Conservation (phyloP, 2,888 invertebrate genomes). For the Orthosia incerta region DNA sequence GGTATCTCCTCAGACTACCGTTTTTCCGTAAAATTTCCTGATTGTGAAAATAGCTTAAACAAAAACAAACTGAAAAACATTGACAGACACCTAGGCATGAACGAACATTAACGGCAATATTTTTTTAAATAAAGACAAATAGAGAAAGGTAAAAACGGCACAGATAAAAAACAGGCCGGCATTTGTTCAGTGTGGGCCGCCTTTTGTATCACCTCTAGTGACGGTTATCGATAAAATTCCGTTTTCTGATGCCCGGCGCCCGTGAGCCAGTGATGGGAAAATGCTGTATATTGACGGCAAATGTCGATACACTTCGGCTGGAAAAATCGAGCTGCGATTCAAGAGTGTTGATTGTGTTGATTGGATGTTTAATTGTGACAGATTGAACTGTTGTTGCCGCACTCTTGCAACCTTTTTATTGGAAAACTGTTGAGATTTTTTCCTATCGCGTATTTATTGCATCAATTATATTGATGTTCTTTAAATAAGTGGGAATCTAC, state of each 20-base stretch:
- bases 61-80: neutral
- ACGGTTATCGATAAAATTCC: slow-evolving; percentile 3
- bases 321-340: neutral
- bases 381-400: no score
- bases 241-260: neutral
- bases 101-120: neutral
- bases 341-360: neutral
- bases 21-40: neutral
- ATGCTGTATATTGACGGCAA: no score
- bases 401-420: no score
- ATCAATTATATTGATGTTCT: no score
- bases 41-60: neutral
- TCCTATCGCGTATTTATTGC: no score
- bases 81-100: neutral
- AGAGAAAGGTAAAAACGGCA: neutral
- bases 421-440: no score
- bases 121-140: neutral
- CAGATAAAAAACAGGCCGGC: neutral
- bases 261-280: neutral
- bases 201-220: neutral
- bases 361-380: neutral
- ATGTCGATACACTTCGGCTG: neutral
- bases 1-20: no score
- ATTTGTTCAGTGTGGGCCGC: neutral
- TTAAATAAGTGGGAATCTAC: no score